Conservation (phyloP, 2,888 invertebrate species). For the Drosophila ochracea region DNA sequence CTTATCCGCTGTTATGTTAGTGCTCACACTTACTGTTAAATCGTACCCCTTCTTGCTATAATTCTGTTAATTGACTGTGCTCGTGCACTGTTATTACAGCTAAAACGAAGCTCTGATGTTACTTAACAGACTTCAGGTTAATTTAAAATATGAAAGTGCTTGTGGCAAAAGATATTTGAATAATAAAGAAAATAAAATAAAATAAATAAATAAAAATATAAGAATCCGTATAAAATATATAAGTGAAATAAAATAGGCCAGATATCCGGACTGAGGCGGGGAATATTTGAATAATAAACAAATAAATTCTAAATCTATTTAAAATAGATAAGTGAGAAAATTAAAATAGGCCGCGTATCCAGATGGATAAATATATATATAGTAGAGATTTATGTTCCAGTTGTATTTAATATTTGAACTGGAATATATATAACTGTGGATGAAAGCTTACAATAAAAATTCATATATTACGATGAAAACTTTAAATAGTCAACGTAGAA, state of each 20-base stretch:
- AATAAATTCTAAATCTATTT: not conserved
- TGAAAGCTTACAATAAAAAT: not conserved
- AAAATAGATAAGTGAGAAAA: not conserved
- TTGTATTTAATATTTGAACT: too few relatives aligned
- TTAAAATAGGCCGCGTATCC: not conserved
- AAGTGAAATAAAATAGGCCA: not conserved
- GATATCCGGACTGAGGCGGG: not conserved
- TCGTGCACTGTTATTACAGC: not conserved
- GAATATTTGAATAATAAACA: too few relatives aligned
- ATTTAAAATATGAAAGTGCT: not conserved
- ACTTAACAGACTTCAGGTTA: not conserved
- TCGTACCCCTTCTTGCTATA: constrained; percentile 61
- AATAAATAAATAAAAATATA: not conserved
- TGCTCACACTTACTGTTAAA: constrained; percentile 8
- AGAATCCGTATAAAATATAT: not conserved
- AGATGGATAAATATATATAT: too few relatives aligned
- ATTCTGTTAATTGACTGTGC: constrained; percentile 39
- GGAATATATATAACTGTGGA: too few relatives aligned
- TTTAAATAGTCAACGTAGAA: not conserved
- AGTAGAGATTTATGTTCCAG: not conserved
- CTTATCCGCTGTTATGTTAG: constrained; percentile 62
- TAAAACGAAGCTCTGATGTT: not conserved
- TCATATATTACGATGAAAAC: not conserved
- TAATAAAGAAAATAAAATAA: not conserved
- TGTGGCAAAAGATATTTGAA: not conserved